Conservation (phyloP, 1,140 invertebrate genomes). For the Oryzaephilus surinamensis region DNA sequence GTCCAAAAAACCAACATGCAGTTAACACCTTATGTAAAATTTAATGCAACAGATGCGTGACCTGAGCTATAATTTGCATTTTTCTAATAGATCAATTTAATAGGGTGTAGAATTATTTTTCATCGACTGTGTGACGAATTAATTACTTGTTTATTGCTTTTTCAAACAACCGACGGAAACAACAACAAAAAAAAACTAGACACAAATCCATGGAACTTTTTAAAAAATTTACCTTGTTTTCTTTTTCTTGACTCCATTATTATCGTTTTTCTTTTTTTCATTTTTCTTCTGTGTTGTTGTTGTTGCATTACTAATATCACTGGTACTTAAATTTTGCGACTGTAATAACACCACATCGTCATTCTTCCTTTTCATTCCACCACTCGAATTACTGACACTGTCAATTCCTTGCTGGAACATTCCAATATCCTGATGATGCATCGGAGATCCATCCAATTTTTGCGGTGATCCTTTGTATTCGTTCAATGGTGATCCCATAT, state of each 20-base stretch:
- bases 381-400: slow-evolving; percentile 34
- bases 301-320: slow-evolving; percentile 29
- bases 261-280: slow-evolving; percentile 75
- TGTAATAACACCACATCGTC: slow-evolving; percentile 43
- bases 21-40: slow-evolving; percentile 1
- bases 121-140: neutral
- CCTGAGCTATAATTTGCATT: no score
- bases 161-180: neutral
- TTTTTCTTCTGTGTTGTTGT: slow-evolving; percentile 47
- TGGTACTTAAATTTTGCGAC: slow-evolving; percentile 31
- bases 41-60: slow-evolving; percentile 12
- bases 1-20: no score
- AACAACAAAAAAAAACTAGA: no score
- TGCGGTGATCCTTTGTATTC: slow-evolving; percentile 32
- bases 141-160: neutral
- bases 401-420: slow-evolving; percentile 30
- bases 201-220: no score
- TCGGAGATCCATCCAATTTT: slow-evolving; percentile 29
- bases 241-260: slow-evolving; percentile 85
- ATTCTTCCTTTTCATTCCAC: slow-evolving; percentile 40
- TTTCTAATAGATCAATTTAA: no score
- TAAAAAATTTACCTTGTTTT: slow-evolving; percentile 70
- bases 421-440: slow-evolving; percentile 32
- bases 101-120: no score
- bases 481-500: slow-evolving; percentile 30